Base-by-base conservation (phyloP, 2,797 vertebrate species). In the Onychomys torridus region DNA sequence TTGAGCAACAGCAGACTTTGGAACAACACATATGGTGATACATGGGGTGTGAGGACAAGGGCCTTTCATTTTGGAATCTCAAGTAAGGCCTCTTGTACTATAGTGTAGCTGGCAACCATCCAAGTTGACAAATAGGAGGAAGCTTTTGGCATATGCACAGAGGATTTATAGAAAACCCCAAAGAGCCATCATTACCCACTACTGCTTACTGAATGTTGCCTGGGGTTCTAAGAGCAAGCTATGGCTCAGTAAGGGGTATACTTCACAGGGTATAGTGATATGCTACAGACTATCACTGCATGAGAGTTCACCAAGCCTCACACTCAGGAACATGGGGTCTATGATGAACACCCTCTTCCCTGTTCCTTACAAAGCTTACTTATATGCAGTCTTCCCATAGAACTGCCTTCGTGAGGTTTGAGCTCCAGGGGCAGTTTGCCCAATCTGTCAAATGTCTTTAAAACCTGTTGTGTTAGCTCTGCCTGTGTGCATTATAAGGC, bases 131-230 rank as follows among this genome's bases (percentile, higher is more conserved):
- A 89, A 49, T 3, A 63, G 49, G 29, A 25, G 21, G 90, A 71
- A 89, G 37, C 29, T 79, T 92, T 94, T 79, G 7, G 29, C 43
- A 29, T 67, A 40, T 57, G 43, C 25, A 23, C 34, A 63, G 27
- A 91, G 89, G 73, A 91, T 91, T 88, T 85, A 17, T 78, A 90
- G 83, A 79, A 71, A 84, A 52, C n/a, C 46, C 57, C 78, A 84
- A 46, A 69, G 34, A 89, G 90, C 14, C 40, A 85, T n/a, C 6
- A 75, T 57, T 49, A 78, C 4, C 29, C 59, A 79, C 19, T 59
- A 83, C 71, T 46, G 27, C 34, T 82, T 79, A 40, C 59, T 91
- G 46, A 65, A 29, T 59, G 52, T 34, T 90, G 65, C 63, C 17
- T 37, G 75, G 63, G 52, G 87, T 27, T 90, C 57, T 49, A 92